These are phyloP conservation scores for Augochlorella aurata DNA, from an alignment of 2,888 invertebrate species.

Conservation along the genomic window DNA sequence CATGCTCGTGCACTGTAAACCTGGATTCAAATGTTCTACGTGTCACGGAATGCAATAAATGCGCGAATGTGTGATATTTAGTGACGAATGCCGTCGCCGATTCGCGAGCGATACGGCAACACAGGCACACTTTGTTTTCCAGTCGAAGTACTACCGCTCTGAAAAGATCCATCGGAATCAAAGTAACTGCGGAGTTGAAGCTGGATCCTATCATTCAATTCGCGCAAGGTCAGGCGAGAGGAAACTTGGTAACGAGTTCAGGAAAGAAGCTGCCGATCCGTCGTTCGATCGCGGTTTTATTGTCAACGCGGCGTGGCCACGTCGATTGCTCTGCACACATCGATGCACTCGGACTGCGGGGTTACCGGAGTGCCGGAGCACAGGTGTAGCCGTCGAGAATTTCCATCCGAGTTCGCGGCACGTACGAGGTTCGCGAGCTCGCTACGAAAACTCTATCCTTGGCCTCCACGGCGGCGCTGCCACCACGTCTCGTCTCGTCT, in stretches of 20 bases:
- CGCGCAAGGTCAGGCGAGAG: neutral
- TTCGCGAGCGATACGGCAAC: neutral
- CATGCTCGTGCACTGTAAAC: neutral
- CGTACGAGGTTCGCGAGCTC: slow-evolving; percentile 39
- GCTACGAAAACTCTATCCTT: slow-evolving; percentile 69
- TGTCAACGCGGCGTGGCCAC: slow-evolving; percentile 6
- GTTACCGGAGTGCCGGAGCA: slow-evolving; percentile 29
- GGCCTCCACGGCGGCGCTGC: slow-evolving; percentile 48
- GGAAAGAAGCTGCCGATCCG: neutral
- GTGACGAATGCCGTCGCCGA: neutral
- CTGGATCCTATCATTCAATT: neutral
- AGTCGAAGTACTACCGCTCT: neutral
- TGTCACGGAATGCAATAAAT: neutral
- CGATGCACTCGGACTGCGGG: neutral
- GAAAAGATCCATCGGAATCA: too few relatives aligned
- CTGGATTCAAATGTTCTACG: neutral
- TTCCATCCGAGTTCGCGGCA: slow-evolving; percentile 38
- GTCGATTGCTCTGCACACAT: slow-evolving; percentile 8
- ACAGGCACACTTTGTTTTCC: neutral
- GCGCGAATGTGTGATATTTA: neutral
- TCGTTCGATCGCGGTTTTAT: slow-evolving; percentile 10
- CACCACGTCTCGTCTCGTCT: slow-evolving; percentile 23
- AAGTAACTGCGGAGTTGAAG: too few relatives aligned
- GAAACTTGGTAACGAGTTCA: neutral
- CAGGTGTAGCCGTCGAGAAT: slow-evolving; percentile 55